Evolutionary conservation across 2,888 invertebrate species (phyloP).

Genomic region (Busseola fusca): DNA sequence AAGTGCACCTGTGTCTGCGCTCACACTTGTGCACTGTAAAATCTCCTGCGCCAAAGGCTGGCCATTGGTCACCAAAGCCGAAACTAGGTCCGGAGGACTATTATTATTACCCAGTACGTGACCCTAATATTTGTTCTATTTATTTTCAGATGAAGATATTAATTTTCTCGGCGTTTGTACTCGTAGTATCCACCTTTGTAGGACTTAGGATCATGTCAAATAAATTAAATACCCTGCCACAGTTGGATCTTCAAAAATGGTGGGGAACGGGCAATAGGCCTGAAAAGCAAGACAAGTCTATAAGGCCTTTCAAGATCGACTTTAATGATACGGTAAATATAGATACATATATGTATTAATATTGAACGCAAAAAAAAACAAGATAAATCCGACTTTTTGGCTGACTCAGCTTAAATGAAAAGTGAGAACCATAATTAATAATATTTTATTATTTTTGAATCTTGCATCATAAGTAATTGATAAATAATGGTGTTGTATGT

Average conservation of each 20-base stretch:
- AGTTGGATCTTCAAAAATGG: slow-evolving; percentile 78
- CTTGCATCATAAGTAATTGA: neutral
- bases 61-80: neutral
- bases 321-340: slow-evolving; percentile 80
- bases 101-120: neutral
- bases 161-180: slow-evolving; percentile 63
- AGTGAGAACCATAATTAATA: neutral
- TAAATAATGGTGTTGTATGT: neutral
- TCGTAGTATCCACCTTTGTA: slow-evolving; percentile 66
- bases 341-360: neutral
- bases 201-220: slow-evolving; percentile 65
- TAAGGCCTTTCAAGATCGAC: slow-evolving; percentile 79
- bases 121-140: neutral
- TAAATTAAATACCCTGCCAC: slow-evolving; percentile 70
- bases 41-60: neutral
- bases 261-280: slow-evolving; percentile 77
- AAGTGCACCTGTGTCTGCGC: neutral
- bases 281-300: slow-evolving; percentile 71
- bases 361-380: neutral
- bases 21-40: neutral
- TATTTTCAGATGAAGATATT: slow-evolving; percentile 77
- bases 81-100: neutral
- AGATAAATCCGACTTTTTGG: neutral
- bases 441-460: too few species aligned
- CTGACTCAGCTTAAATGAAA: neutral